Evolutionary conservation across 1,140 invertebrate genomes (phyloP), one percentile per base, ranked within the genome.

Genomic region (Megalopta genalis): DNA sequence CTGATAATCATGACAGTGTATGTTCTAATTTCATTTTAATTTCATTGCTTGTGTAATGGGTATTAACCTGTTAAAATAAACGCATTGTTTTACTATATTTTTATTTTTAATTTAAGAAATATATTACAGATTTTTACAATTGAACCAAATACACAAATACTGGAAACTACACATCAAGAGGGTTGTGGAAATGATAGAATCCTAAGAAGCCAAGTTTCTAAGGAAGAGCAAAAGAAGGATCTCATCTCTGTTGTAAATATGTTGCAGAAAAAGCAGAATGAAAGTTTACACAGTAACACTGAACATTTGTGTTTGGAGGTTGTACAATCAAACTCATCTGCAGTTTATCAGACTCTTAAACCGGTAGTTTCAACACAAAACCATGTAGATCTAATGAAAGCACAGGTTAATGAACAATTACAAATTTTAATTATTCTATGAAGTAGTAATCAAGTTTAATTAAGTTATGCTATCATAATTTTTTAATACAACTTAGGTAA

Each of bases 211-310:
- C 85, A 89, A 72, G 72, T 57, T 1, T n/a, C 49, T 46, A 89
- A 86, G 62, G 86, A 93, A 79, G 87, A 92, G 90, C 89, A 94
- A 80, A 91, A 94, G 88, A 94, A 95, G 92, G 93, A 96, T 93
- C 88, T 95, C 71, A 94, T 93, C 18, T 87, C 92, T 67, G 89
- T 94, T n/a, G 86, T 94, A 65, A 92, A 93, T 81, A 93, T 92
- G 86, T 90, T 94, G 39, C 84, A 83, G 10, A 85, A 85, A 37
- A 88, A 87, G 21, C 89, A 90, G 77, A 87, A 86, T n/a, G 91
- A 90, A 82, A 89, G 87, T 57, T 78, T 88, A 10, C 69, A 86
- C 14, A 74, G 81, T 27, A 71, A 82, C 18, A 77, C 66, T 14
- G 82, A 85, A 79, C 85, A 73, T 54, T 46, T 94, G 8, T 86